Evolutionary conservation across 2,888 invertebrate genomes (phyloP), one percentile per base, ranked within the genome.

Genomic region (Pyrochroa serraticornis): DNA sequence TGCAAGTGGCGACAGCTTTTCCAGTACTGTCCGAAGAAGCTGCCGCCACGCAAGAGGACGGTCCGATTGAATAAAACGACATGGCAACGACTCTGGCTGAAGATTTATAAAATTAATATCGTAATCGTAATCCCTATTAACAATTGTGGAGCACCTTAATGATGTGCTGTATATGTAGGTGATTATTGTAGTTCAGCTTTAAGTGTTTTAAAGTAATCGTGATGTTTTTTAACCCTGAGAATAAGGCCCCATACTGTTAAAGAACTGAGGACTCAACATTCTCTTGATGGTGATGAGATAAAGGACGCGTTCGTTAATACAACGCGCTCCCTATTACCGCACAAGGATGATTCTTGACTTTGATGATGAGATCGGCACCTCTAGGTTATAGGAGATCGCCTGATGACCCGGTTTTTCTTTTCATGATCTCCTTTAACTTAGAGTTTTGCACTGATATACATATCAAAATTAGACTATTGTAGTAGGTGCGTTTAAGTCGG

Each of bases 201-300:
- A 50, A 57, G 63, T 70, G 69, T 69, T 62, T 52, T 31, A 45
- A 43, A 22, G 5, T 52, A 61, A 60, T 61, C 37, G 51, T 55
- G 42, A 42, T 42, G 55, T 59, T 59, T 59, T 66, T 62, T 54
- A 54, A 60, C 58, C 58, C 58, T 58, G 56, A 62, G 53, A 57
- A 51, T 37, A 63, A 73, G 74, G 71, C 75, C 75, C 76, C 75
- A 75, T 75, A 75, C 74, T 75, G 73, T 75, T 73, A 74, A 73
- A 73, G 73, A 69, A 66, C 52, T 65, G 69, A 70, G 67, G 69
- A 68, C 68, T 64, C 69, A 69, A 65, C 70, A 69, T 72, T 74
- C 73, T 74, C 71, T 72, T 68, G 59, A 48, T 52, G 60, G 63
- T 56, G 61, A 59, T 56, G 42, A 52, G 47, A 33, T 34, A 54